Evolutionary conservation across 2,888 invertebrate genomes (phyloP), one percentile per base, ranked within the genome.

Genomic region (Odontomyia ornata): DNA sequence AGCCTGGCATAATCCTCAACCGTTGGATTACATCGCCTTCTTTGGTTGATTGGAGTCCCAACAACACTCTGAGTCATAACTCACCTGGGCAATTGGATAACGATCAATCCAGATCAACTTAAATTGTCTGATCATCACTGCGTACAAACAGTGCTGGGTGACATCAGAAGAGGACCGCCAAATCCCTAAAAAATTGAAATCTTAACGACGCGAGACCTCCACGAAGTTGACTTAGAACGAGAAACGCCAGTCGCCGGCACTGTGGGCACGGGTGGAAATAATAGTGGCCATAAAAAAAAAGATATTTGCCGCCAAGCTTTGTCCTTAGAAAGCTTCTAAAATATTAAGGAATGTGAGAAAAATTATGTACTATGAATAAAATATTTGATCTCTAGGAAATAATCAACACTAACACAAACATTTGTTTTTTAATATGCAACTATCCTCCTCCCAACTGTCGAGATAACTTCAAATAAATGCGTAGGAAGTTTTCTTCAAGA

Each of bases 21-120:
- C 52, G 52, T 13, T 18, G 52, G 52, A 52, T 52, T 52, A 52
- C 52, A 52, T 18, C 18, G 18, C 52, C 15, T n/a, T 52, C 7
- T 15, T 15, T 4, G 15, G 52, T 9, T 52, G 52, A 52, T 52
- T 52, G 52, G n/a, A n/a, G 52, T 65, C 65, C 28, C 36, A 65
- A 65, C n/a, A 15, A 28, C 11, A 36, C n/a, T 9, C 25, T 52
- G 4, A 21, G 25, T 28, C 71, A 72, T 72, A 72, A 72, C 28
- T 72, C 71, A 72, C 71, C 71, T 72, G 52, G 13, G 71, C 71
- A 47, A 72, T 72, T 56, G 71, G 52, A 69, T 69, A 47, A 47
- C 69, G 69, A 72, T 28, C 71, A 47, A 56, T 47, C 56, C 71
- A 56, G 65, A 36, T 65, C 65, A 21, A 65, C 65, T 65, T 65